phyloP scores from a whole-genome alignment of 2,797 vertebrate species.

The Choloepus didactylus region DNA sequence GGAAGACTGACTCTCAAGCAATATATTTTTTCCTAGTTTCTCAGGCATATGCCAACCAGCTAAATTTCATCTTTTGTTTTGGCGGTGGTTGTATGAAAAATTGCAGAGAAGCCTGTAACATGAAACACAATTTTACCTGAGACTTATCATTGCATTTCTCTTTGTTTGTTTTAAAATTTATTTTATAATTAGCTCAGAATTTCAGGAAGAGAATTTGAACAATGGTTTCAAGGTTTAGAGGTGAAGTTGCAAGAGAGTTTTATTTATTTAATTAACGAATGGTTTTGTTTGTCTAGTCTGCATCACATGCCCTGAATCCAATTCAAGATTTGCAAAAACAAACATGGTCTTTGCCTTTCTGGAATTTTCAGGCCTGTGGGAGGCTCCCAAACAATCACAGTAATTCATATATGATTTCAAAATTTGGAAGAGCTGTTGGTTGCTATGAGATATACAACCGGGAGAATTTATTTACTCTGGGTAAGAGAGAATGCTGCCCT shows the following conservation, averaged over 20 bases:
- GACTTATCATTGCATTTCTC: neutral
- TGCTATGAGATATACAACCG: neutral
- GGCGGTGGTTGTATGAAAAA: constrained; percentile 15
- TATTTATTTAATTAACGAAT: constrained; percentile 62
- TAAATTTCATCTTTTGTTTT: constrained; percentile 43
- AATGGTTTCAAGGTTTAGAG: neutral
- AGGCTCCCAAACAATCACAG: constrained; percentile 44
- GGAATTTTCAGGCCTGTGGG: neutral
- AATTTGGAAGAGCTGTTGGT: neutral
- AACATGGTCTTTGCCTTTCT: constrained; percentile 58
- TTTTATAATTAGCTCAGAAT: constrained; percentile 46
- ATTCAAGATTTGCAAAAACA: constrained; percentile 47
- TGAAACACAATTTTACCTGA: neutral
- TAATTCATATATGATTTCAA: constrained; percentile 43
- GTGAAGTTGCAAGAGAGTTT: neutral
- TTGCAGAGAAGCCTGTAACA: neutral
- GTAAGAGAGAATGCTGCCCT: neutral
- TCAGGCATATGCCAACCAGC: constrained; percentile 27
- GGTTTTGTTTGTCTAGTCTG: constrained; percentile 33
- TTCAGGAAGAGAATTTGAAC: neutral
- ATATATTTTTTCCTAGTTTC: neutral
- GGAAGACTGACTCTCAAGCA: neutral
- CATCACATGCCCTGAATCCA: neutral
- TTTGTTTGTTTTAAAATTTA: neutral
- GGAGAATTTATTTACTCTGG: neutral